Base-by-base conservation (phyloP, 2,113 vertebrate genomes). In the Gymnorhina tibicen region DNA sequence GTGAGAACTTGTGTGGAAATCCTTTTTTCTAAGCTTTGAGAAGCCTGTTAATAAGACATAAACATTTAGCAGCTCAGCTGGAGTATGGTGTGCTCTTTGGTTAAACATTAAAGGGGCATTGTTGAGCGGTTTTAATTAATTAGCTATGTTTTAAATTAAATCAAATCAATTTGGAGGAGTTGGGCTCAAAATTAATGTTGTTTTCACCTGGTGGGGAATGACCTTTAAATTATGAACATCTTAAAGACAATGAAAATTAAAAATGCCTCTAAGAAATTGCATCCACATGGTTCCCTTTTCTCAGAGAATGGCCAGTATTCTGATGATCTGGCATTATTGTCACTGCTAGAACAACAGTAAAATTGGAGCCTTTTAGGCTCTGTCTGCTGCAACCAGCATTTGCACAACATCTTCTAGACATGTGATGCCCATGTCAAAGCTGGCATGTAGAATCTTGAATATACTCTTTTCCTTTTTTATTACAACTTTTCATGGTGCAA, bases 51-150 rank as follows among this genome's bases (percentile, higher is more conserved):
- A 93, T 90, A 94, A 85, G 75, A 84, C 19, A 19, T 49, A 95
- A 96, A 95, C 87, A 77, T 81, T 91, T 77, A 96, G 72, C 95
- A 86, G 72, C 92, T 96, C 94, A 93, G 92, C 79, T 96, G 94
- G 93, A 96, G 47, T 66, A 93, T 2, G 3, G 33, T 77, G 33
- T 81, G 63, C 68, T 97, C 72, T 80, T 96, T 81, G 68, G 92
- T 94, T 96, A 88, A 94, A 94, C 72, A 78, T 93, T 95, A 93
- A 94, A 91, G 85, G 75, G 68, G 42, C 85, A 94, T 83, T 84
- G 75, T 92, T 3, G 46, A 94, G 87, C 78, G 63, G 42, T 46
- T 95, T 92, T 95, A 93, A 96, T 93, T 94, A 96, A 96, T 96
- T 94, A 90, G 59, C 64, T 92, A 17, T 59, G 72, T 87, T 95